Conservation (phyloP, 2,797 vertebrate genomes). For the Potorous gilbertii region DNA sequence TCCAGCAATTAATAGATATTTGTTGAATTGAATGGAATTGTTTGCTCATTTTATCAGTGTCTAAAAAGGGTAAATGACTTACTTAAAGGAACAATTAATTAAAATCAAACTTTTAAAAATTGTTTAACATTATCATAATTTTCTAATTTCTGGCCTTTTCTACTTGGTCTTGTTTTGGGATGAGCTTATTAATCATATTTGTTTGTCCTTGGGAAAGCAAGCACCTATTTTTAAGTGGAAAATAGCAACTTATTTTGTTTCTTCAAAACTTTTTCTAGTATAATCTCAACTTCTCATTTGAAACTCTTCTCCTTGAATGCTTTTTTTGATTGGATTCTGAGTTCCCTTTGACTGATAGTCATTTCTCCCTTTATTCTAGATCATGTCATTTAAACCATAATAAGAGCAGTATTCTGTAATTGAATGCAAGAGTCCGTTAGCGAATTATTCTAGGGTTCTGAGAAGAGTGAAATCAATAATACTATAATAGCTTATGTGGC, state of each 20-base stretch:
- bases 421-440: not conserved
- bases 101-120: not conserved
- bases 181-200: slow-evolving; percentile 25
- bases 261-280: not conserved
- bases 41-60: not conserved
- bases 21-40: not conserved
- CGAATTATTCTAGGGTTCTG: too few relatives aligned
- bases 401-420: not conserved
- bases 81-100: not conserved
- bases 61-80: not conserved
- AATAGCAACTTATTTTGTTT: slow-evolving; percentile 11
- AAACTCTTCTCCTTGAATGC: slow-evolving; percentile 20
- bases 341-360: not conserved
- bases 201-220: slow-evolving; percentile 11
- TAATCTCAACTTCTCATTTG: not conserved
- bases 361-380: not conserved
- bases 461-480: not conserved
- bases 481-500: not conserved
- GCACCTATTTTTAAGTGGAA: slow-evolving; percentile 29
- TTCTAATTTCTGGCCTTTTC: slow-evolving; percentile 28
- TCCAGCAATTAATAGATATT: not conserved
- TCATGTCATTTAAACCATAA: not conserved
- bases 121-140: slow-evolving; percentile 16
- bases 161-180: slow-evolving; percentile 12
- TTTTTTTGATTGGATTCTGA: slow-evolving; percentile 35